Percentiles rank a stretch among this genome's conserved stretches.
These are phyloP conservation scores for Enteromius viviparus DNA, from an alignment of 2,797 vertebrate species.

Conservation along the genomic window DNA sequence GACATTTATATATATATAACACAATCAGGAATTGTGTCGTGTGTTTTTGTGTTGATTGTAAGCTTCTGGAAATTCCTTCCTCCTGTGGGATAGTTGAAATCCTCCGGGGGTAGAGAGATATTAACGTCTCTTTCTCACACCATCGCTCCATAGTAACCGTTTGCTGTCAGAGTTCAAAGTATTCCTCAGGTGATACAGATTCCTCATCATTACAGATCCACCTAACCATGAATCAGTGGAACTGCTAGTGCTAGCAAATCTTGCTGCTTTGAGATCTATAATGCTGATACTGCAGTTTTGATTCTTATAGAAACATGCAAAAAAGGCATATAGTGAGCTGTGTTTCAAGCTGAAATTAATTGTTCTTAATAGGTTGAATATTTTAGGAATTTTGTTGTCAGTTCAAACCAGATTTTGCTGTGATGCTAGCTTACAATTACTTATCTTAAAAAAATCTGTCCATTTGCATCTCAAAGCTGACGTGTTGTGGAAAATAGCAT, in stretches of 20 bases:
- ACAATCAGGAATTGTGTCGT: background rate
- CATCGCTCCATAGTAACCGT: constrained; percentile 23
- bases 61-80: constrained; percentile 38
- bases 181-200: constrained; percentile 42
- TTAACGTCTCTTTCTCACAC: constrained; percentile 36
- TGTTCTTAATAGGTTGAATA: background rate
- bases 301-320: background rate
- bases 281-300: background rate
- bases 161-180: constrained; percentile 18
- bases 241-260: constrained; percentile 23
- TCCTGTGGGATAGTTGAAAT: constrained; percentile 28
- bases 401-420: background rate
- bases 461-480: background rate
- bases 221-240: constrained; percentile 20
- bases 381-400: background rate
- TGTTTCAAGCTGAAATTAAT: background rate
- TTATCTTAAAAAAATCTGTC: background rate
- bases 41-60: constrained; percentile 38
- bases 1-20: constrained; percentile 12
- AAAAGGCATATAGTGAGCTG: background rate
- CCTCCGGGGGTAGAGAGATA: constrained; percentile 20
- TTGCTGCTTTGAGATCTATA: background rate
- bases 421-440: background rate
- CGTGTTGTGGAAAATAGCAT: background rate
- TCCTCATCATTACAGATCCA: constrained; percentile 28